phyloP scores from a whole-genome alignment of 2,113 vertebrate species.

The Cyprinodon brontotheroides region DNA sequence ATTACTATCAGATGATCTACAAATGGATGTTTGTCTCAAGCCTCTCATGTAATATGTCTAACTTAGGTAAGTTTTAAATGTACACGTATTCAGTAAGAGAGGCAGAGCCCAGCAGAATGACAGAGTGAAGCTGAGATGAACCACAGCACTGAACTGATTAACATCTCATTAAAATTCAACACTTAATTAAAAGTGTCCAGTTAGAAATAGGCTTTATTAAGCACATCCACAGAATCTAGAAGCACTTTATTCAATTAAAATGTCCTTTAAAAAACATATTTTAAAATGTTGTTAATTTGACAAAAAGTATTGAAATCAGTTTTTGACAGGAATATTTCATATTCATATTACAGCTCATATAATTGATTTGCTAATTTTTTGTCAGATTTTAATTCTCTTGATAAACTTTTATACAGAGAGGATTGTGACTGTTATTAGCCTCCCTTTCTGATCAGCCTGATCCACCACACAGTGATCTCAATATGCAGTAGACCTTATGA shows the following conservation, averaged over 20 bases:
- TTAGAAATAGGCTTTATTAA: too few relatives aligned
- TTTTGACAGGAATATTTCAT: not conserved
- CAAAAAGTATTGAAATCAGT: not conserved
- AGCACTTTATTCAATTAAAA: not conserved
- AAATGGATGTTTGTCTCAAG: not conserved
- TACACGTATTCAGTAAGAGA: too few relatives aligned
- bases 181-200: too few relatives aligned
- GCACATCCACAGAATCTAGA: too few relatives aligned
- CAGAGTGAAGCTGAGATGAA: too few relatives aligned
- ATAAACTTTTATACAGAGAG: not conserved
- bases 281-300: too few relatives aligned
- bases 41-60: too few relatives aligned
- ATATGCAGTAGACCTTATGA: constrained; percentile 30
- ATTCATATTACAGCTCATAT: not conserved
- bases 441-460: not conserved
- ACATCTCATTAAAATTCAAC: too few relatives aligned
- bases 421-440: not conserved
- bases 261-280: not conserved
- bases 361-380: not conserved
- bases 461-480: constrained; percentile 1
- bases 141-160: too few relatives aligned
- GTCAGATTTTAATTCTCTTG: not conserved
- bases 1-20: not conserved
- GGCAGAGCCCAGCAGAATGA: too few relatives aligned
- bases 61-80: too few relatives aligned